phyloP scores from a whole-genome alignment of 2,797 vertebrate species.

The Potorous gilbertii region DNA sequence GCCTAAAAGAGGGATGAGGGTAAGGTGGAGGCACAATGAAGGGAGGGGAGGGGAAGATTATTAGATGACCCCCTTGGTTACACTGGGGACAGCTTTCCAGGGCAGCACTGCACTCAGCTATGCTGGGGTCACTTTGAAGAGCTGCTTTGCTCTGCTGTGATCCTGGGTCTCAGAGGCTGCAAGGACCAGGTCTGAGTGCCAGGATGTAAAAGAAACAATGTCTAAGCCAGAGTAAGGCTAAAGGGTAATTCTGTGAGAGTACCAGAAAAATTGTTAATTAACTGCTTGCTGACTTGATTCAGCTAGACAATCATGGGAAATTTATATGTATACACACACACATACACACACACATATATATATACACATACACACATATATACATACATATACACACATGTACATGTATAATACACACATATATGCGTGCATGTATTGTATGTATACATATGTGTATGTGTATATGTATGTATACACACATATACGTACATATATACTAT shows the following conservation, averaged over 20 bases:
- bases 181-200: not conserved
- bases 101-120: not conserved
- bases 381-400: not conserved
- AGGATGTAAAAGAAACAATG: not conserved
- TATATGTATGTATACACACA: not conserved
- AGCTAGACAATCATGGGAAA: not conserved
- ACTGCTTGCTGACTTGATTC: not conserved
- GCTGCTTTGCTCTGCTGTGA: not conserved
- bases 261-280: not conserved
- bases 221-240: not conserved
- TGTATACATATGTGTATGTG: no score
- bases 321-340: no score
- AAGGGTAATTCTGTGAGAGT: not conserved
- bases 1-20: not conserved
- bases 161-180: constrained; percentile 16
- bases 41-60: not conserved
- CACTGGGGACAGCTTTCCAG: not conserved
- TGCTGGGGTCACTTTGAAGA: constrained; percentile 6
- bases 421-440: not conserved
- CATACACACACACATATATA: no score
- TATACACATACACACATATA: not conserved
- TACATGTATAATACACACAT: not conserved
- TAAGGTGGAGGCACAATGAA: not conserved
- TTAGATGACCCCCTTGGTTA: not conserved
- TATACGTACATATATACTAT: not conserved